phyloP scores from a whole-genome alignment of 2,113 vertebrate species.

The Nanger granti region DNA sequence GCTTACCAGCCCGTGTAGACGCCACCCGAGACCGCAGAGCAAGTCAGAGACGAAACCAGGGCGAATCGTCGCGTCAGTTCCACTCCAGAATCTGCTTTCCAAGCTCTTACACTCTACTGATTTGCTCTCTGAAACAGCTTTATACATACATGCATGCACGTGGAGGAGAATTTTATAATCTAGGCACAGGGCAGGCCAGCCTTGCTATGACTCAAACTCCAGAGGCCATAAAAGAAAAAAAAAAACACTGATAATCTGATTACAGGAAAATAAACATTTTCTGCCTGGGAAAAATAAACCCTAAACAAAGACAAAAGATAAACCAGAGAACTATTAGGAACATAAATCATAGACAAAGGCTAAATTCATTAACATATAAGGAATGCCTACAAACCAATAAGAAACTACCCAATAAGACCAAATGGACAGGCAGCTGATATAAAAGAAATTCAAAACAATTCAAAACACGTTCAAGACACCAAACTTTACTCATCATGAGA shows the following conservation, averaged over 20 bases:
- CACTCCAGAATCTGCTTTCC: neutral
- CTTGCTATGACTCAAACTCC: slow-evolving; percentile 26
- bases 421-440: neutral
- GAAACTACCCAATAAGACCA: neutral
- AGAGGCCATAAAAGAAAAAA: slow-evolving; percentile 4
- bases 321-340: neutral
- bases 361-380: slow-evolving; percentile 19
- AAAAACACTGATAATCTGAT: slow-evolving; percentile 27
- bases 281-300: neutral
- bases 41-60: neutral
- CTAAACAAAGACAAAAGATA: slow-evolving; percentile 26
- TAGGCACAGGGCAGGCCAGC: neutral
- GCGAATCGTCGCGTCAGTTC: neutral
- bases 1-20: neutral
- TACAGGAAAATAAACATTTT: slow-evolving; percentile 47
- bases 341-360: slow-evolving; percentile 20
- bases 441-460: slow-evolving; percentile 9
- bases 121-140: neutral
- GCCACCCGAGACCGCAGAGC: neutral
- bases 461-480: neutral
- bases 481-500: neutral
- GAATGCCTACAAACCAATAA: slow-evolving; percentile 21
- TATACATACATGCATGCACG: neutral
- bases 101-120: neutral
- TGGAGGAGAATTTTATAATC: neutral